phyloP scores from a whole-genome alignment of 2,888 invertebrate species.

The Lamellibrachia columna region DNA sequence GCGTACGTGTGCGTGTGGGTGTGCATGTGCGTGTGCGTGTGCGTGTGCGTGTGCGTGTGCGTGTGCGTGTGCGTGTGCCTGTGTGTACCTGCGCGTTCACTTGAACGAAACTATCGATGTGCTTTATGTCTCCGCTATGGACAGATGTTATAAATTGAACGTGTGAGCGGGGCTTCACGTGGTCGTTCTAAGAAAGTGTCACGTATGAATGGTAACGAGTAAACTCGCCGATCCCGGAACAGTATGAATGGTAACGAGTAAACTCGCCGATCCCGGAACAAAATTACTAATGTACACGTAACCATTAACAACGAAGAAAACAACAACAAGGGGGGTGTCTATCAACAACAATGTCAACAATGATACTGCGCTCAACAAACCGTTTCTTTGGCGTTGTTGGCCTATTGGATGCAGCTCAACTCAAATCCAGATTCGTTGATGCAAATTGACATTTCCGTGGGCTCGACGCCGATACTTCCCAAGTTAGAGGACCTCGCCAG shows the following conservation, averaged over 20 bases:
- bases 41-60: no score
- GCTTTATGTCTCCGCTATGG: neutral
- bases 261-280: neutral
- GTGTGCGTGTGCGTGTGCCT: neutral
- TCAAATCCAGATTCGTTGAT: neutral
- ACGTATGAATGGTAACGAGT: neutral
- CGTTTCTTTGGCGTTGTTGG: neutral
- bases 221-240: neutral
- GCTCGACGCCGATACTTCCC: neutral
- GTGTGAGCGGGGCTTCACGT: neutral
- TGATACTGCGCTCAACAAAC: neutral
- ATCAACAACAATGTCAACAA: neutral
- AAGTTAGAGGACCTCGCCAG: neutral
- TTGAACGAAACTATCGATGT: neutral
- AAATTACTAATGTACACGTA: neutral
- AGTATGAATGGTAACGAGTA: neutral
- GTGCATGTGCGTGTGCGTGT: neutral
- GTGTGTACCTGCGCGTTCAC: no score
- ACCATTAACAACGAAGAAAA: neutral
- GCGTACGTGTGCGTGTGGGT: no score
- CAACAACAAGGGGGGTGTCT: neutral
- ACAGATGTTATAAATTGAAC: neutral
- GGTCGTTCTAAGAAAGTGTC: neutral
- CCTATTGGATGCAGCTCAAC: neutral
- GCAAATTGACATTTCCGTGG: neutral